Evolutionary conservation across 2,888 invertebrate genomes (phyloP), one percentile per base, ranked within the genome.

Genomic region (Mechanitis messenoides): DNA sequence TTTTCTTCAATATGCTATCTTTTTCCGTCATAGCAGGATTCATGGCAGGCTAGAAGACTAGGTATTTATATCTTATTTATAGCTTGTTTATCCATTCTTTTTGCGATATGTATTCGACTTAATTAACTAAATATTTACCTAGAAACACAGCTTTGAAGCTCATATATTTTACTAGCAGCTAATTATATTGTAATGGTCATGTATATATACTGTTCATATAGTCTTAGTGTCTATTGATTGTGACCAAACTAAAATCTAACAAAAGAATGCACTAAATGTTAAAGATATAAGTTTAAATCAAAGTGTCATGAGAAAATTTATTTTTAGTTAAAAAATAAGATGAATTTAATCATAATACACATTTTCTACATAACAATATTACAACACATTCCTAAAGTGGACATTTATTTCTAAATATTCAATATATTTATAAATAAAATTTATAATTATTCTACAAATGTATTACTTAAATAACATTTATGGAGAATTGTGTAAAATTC

Each of bases 1-100:
- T 53, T 54, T 56, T 46, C 45, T 42, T 56, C 56, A 61, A 60
- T 42, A 68, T 67, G 64, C 59, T 60, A 64, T 62, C 55, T 62
- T 64, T 64, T 64, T 67, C 58, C 68, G 55, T 66, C 62, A 65
- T 56, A 59, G 58, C 50, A 59, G 56, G 59, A 68, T 56, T 59
- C 47, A 47, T 61, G 57, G 61, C 58, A 46, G 56, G 45, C 54
- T 62, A 62, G 55, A 64, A 45, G 47, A 56, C 55, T 61, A 59
- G 59, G 69, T 65, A 68, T 59, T 63, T 63, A 62, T 56, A 65
- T 56, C 58, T 63, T 60, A 68, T 68, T 65, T 66, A 59, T 64
- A 53, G 35, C 65, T 71, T 68, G 68, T 69, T 70, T 71, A 67
- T 68, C 31, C 28, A 53, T 57, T 65, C 45, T 57, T 42, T 50